Conservation (phyloP, 2,888 invertebrate species). For the Thysanoteuthis rhombus region DNA sequence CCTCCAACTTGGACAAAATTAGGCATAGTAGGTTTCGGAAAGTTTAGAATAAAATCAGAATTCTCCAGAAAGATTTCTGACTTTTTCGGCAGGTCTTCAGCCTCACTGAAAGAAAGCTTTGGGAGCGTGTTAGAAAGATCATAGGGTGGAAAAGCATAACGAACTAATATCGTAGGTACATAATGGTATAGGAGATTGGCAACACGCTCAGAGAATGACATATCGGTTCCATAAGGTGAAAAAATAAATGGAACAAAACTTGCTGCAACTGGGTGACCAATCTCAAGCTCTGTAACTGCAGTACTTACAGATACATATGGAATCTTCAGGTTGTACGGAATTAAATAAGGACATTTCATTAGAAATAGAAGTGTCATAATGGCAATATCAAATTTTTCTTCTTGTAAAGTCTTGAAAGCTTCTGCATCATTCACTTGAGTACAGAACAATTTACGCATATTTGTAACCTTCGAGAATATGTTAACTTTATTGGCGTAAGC, state of each 20-base stretch:
- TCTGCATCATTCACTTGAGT: not conserved
- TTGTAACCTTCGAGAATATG: not conserved
- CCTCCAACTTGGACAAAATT: conserved; percentile 45
- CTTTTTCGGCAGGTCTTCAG: conserved; percentile 30
- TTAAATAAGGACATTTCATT: conserved; percentile 1
- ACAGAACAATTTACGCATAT: not conserved
- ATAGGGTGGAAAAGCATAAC: not conserved
- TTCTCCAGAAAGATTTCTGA: conserved; percentile 41
- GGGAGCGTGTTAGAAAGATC: not conserved
- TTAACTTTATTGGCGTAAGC: not conserved
- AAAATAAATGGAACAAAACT: conserved; percentile 14
- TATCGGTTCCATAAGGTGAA: not conserved
- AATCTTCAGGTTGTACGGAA: conserved; percentile 25
- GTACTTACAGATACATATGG: conserved; percentile 18
- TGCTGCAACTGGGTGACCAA: conserved; percentile 29
- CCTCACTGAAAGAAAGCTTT: not conserved
- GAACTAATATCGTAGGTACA: not conserved
- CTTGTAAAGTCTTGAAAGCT: conserved; percentile 25
- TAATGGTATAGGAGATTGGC: conserved; percentile 1
- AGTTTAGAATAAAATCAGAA: conserved; percentile 43
- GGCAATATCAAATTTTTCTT: conserved; percentile 24
- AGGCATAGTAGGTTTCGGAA: conserved; percentile 41
- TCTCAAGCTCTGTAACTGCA: not conserved
- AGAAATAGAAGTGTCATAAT: not conserved
- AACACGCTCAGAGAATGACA: conserved; percentile 32